Base-by-base conservation (phyloP, 2,113 vertebrate species). In the Boulengeromyrus knoepffleri region DNA sequence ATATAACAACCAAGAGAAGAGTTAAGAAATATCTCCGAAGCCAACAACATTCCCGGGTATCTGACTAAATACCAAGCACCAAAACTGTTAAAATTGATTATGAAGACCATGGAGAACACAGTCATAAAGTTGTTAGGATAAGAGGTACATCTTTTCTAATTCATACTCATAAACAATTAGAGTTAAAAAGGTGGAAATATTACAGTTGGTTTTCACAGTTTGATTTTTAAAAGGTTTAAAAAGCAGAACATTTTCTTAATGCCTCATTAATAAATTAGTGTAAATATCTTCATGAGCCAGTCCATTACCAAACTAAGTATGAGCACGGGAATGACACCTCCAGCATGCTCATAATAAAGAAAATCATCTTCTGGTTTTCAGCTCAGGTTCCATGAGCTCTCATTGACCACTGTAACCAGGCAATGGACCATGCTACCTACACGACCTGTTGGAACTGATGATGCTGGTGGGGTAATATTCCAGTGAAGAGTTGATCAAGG, bases 131-230 rank as follows among this genome's bases (percentile, higher is more conserved):
- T 52, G 13, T 52, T 56, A 56, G 31, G 39, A 27, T 84, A 46
- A 80, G 31, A 89, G 39, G 39, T 62, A 4, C 31, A 66, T 46
- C 36, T 53, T 5, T 88, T 66, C 31, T 45, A 62, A 45, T 62
- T 62, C 39, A n/a, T 62, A 58, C 53, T 58, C 42, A 45, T 88
- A 88, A 66, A 62, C 56, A 88, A 62, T 42, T 39, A 62, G 45
- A 53, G 86, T 87, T 53, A 36, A 53, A 87, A 87, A 87, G 49
- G 49, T 50, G 5, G 86, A 47, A 70, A 88, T 80, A 80, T 80
- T 42, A 80, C 74, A 80, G 74, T 42, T 80, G 36, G 74, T 42
- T 42, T 80, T 80, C 74, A 80, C 31, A 80, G 74, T 80, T 80
- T 80, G 74, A 42, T 80, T 70, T 66, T 70, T 31, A 70, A 70